Conservation (phyloP, 2,113 vertebrate genomes). For the Colistium nudipinnis region DNA sequence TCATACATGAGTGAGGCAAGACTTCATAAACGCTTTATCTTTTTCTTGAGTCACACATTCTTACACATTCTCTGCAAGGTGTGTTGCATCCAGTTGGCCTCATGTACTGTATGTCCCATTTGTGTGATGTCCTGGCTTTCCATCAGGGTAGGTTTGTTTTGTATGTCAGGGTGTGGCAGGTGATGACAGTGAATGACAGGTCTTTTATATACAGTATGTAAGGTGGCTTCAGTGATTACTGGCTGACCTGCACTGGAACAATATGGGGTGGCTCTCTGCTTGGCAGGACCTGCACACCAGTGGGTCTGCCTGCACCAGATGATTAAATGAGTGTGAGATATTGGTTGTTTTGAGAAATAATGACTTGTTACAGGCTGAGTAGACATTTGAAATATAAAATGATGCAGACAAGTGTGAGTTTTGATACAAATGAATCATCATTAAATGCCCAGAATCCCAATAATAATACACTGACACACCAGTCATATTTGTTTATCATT, state of each 20-base stretch:
- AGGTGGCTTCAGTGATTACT: constrained; percentile 36
- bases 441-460: no score
- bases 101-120: constrained; percentile 9
- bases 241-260: constrained; percentile 27
- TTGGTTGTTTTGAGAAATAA: neutral
- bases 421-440: no score
- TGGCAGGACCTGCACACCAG: constrained; percentile 2
- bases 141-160: constrained; percentile 11
- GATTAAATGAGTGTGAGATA: neutral
- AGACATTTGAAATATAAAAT: no score
- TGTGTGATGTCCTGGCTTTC: constrained; percentile 41
- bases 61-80: no score
- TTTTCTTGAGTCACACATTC: constrained; percentile 28
- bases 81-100: neutral
- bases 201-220: constrained; percentile 45
- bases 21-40: constrained; percentile 26
- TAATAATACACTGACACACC: no score
- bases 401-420: no score
- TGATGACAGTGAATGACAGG: constrained; percentile 39
- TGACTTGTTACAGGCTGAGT: no score
- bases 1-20: constrained; percentile 12
- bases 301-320: constrained; percentile 5
- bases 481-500: no score
- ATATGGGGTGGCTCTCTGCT: constrained; percentile 38
- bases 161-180: constrained; percentile 53